These are phyloP conservation scores for Mesochorus sp. DNA, from an alignment of 2,888 invertebrate genomes.

Conservation along the genomic window DNA sequence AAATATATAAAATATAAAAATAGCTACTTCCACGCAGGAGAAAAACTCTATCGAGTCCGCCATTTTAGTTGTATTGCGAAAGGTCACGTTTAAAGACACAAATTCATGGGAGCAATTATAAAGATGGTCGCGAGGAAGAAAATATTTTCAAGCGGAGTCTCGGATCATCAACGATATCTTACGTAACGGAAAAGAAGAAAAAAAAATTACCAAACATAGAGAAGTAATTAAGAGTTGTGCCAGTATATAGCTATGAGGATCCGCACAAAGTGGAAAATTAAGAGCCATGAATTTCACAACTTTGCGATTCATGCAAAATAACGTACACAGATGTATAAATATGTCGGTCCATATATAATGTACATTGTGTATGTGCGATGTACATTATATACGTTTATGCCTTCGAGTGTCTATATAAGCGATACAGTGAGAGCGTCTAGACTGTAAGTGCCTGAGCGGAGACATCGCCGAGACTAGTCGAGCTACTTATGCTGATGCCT, in stretches of 20 bases:
- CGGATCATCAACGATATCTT: constrained; percentile 9
- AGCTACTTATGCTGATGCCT: constrained; percentile 61
- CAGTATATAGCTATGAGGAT: neutral
- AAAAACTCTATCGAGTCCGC: too few relatives aligned
- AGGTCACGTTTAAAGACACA: too few relatives aligned
- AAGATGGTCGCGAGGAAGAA: constrained; percentile 1
- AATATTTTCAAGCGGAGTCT: constrained; percentile 9
- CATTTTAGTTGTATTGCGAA: too few relatives aligned
- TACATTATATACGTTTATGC: neutral
- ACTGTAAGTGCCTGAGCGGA: constrained; percentile 60
- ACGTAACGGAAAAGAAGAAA: neutral
- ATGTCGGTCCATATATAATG: neutral
- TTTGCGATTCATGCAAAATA: neutral
- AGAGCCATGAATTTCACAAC: constrained; percentile 4
- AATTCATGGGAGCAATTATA: constrained; percentile 37
- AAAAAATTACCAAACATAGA: neutral
- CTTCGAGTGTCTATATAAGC: constrained; percentile 5
- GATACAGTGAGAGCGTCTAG: constrained; percentile 51
- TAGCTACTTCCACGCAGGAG: too few relatives aligned
- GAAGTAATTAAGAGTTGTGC: constrained; percentile 11
- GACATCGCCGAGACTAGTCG: constrained; percentile 63
- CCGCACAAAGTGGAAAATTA: neutral
- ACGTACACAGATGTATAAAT: neutral
- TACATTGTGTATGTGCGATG: neutral
- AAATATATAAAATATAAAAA: neutral